Evolutionary conservation across 2,113 vertebrate genomes (phyloP).

Genomic region (Leuciscus idus): DNA sequence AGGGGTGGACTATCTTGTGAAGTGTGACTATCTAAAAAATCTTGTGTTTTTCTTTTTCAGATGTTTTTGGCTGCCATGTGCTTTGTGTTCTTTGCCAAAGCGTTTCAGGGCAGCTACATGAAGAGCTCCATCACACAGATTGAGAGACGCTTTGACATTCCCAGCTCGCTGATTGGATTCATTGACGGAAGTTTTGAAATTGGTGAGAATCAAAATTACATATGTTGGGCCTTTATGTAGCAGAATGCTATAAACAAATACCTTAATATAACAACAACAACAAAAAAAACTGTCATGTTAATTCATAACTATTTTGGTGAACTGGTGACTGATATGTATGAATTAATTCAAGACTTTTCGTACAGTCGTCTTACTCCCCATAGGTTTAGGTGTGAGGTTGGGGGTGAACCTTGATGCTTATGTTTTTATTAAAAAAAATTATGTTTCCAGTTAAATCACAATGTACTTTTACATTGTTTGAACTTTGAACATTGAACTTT

Average conservation of each 20-base stretch:
- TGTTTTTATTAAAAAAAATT: background rate
- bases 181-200: slow-evolving; percentile 93
- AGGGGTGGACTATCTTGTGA: no score
- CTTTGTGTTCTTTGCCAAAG: slow-evolving; percentile 83
- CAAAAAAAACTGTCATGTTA: background rate
- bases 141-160: slow-evolving; percentile 88
- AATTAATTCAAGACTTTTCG: no score
- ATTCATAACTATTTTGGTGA: background rate
- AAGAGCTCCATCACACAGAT: slow-evolving; percentile 93
- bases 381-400: no score
- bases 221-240: background rate
- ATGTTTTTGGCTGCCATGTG: slow-evolving; percentile 84
- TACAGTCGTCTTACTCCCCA: no score
- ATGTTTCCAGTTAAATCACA: background rate
- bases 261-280: background rate
- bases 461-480: no score
- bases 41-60: slow-evolving; percentile 67
- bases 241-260: background rate
- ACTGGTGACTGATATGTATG: no score
- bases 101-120: slow-evolving; percentile 81
- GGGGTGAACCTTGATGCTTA: background rate
- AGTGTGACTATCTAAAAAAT: no score
- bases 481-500: no score
- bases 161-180: slow-evolving; percentile 84
- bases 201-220: slow-evolving; percentile 71